Conservation (phyloP, 2,113 vertebrate genomes). For the Charina bottae region DNA sequence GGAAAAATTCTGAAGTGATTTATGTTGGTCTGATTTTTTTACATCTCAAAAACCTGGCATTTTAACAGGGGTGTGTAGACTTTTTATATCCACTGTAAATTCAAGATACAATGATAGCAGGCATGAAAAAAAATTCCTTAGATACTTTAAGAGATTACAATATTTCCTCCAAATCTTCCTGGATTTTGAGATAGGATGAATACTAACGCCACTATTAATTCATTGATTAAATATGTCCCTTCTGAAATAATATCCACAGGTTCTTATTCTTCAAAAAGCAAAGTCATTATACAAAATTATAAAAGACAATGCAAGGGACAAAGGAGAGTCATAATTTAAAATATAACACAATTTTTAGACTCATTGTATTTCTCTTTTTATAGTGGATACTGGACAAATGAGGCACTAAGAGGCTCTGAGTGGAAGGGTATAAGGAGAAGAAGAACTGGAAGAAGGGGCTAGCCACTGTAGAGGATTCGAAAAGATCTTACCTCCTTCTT, state of each 20-base stretch:
- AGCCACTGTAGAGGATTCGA: not conserved
- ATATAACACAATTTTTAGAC: not conserved
- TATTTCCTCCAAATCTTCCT: conserved; percentile 32
- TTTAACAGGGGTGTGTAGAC: too few relatives aligned
- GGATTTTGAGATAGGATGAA: conserved; percentile 51
- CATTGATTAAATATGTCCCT: conserved; percentile 61
- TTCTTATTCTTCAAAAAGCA: not conserved
- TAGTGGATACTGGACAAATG: not conserved
- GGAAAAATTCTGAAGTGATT: too few relatives aligned
- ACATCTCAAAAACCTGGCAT: too few relatives aligned
- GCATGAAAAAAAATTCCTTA: conserved; percentile 69
- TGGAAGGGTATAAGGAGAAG: not conserved
- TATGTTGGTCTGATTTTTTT: too few relatives aligned
- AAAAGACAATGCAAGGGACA: not conserved
- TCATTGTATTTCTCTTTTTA: not conserved
- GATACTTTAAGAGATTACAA: conserved; percentile 63
- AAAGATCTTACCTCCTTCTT: not conserved
- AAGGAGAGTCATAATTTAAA: not conserved
- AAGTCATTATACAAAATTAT: not conserved
- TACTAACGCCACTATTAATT: conserved; percentile 61
- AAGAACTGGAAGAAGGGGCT: not conserved
- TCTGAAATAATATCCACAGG: conserved; percentile 59
- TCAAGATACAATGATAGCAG: conserved; percentile 21
- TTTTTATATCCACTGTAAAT: too few relatives aligned
- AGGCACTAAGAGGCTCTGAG: not conserved